Conservation (phyloP, 2,888 invertebrate genomes). For the Pristionchus maxplancki region DNA sequence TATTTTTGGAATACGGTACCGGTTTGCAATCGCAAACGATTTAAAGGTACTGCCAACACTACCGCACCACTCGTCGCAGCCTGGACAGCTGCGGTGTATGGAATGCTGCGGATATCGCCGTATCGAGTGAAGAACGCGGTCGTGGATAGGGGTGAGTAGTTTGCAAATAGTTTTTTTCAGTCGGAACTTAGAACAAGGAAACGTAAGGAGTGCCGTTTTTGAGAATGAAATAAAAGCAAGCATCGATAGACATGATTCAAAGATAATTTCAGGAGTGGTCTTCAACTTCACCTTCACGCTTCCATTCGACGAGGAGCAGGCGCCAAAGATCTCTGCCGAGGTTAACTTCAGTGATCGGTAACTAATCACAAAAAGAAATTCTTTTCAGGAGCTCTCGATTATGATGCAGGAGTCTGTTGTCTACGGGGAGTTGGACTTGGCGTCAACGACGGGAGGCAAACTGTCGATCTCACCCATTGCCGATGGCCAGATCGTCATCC, state of each 20-base stretch:
- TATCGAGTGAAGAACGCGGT: constrained; percentile 39
- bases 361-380: too few species aligned
- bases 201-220: too few species aligned
- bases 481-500: constrained; percentile 26
- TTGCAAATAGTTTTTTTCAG: too few species aligned
- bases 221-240: too few species aligned
- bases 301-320: constrained; percentile 39
- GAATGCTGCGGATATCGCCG: constrained; percentile 11
- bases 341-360: neutral
- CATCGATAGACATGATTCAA: too few species aligned
- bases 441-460: neutral
- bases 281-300: constrained; percentile 52
- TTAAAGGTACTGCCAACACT: neutral
- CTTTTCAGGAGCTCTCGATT: constrained; percentile 20
- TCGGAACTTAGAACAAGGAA: too few species aligned
- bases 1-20: too few species aligned
- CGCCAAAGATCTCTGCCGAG: constrained; percentile 22
- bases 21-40: neutral
- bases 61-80: constrained; percentile 4
- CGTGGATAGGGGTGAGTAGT: neutral
- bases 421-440: constrained; percentile 2
- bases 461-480: constrained; percentile 1
- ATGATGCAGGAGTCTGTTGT: constrained; percentile 18
- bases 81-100: neutral
- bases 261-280: constrained; percentile 48